Evolutionary conservation across 2,888 invertebrate genomes (phyloP).

Genomic region (Trissoscelio sp.): DNA sequence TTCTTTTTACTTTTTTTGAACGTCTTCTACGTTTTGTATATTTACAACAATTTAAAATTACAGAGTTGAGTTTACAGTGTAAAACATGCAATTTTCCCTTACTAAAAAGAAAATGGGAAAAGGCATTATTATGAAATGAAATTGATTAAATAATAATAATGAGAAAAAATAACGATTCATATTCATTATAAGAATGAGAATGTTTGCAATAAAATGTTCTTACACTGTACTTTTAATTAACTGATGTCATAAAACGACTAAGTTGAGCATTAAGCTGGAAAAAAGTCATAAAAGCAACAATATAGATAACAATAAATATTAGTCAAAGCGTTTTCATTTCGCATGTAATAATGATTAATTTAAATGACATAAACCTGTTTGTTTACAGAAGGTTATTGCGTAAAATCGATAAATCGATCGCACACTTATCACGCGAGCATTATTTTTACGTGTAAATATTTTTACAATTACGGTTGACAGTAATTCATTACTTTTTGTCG

Average conservation of each 20-base stretch:
- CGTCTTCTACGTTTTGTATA: too few species aligned
- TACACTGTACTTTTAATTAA: not conserved
- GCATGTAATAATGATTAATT: slow-evolving; percentile 46
- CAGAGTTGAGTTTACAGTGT: too few species aligned
- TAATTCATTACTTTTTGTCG: slow-evolving; percentile 9
- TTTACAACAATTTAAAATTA: too few species aligned
- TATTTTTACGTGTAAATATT: slow-evolving; percentile 23
- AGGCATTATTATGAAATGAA: too few species aligned
- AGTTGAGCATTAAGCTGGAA: slow-evolving; percentile 19
- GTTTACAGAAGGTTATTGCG: slow-evolving; percentile 44
- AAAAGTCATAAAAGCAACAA: slow-evolving; percentile 43
- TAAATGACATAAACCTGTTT: slow-evolving; percentile 47
- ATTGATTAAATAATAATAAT: too few species aligned
- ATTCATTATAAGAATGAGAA: not conserved
- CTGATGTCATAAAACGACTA: slow-evolving; percentile 19
- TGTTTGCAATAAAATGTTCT: not conserved
- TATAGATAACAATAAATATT: slow-evolving; percentile 47
- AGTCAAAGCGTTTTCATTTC: slow-evolving; percentile 34
- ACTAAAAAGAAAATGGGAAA: too few species aligned
- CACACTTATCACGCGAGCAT: slow-evolving; percentile 15
- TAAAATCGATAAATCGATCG: slow-evolving; percentile 50
- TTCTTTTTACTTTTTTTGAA: too few species aligned
- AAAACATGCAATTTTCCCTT: too few species aligned
- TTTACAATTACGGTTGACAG: slow-evolving; percentile 13
- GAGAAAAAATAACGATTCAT: not conserved